Evolutionary conservation across 1,140 invertebrate genomes (phyloP).

Genomic region (Phthorimaea operculella): DNA sequence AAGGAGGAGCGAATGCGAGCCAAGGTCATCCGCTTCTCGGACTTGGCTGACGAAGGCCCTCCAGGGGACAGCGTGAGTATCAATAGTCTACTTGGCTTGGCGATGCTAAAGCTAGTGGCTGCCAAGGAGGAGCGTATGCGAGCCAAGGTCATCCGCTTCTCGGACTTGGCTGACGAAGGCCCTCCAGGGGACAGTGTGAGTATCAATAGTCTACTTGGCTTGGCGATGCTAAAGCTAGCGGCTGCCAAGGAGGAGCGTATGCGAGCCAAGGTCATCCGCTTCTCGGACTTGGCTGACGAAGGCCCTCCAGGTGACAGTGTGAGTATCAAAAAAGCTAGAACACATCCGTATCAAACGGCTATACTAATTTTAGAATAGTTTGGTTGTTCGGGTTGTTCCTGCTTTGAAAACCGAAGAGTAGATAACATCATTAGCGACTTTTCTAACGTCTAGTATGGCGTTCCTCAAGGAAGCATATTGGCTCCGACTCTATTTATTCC

Average conservation of each 20-base stretch:
- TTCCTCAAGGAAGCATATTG: too few relatives aligned
- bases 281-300: slow-evolving; percentile 73
- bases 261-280: slow-evolving; percentile 60
- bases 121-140: slow-evolving; percentile 24
- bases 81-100: too few relatives aligned
- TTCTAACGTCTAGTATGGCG: too few relatives aligned
- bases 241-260: slow-evolving; percentile 39
- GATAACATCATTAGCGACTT: too few relatives aligned
- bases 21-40: slow-evolving; percentile 71
- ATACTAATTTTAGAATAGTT: too few relatives aligned
- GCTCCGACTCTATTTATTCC: too few relatives aligned
- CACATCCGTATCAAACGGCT: too few relatives aligned
- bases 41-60: slow-evolving; percentile 69
- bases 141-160: slow-evolving; percentile 68
- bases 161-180: slow-evolving; percentile 70
- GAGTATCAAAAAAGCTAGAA: too few relatives aligned
- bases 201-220: not conserved
- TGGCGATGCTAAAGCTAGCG: slow-evolving; percentile 70
- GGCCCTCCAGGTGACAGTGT: slow-evolving; percentile 50
- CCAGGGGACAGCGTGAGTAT: slow-evolving; percentile 43
- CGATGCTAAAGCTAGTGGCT: slow-evolving; percentile 72
- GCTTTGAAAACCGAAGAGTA: too few relatives aligned
- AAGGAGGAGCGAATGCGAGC: slow-evolving; percentile 17
- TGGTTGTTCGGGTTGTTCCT: too few relatives aligned
- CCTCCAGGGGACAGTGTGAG: slow-evolving; percentile 48